These are phyloP conservation scores for Syndactyla subalaris DNA, from an alignment of 2,797 vertebrate species.

Conservation along the genomic window DNA sequence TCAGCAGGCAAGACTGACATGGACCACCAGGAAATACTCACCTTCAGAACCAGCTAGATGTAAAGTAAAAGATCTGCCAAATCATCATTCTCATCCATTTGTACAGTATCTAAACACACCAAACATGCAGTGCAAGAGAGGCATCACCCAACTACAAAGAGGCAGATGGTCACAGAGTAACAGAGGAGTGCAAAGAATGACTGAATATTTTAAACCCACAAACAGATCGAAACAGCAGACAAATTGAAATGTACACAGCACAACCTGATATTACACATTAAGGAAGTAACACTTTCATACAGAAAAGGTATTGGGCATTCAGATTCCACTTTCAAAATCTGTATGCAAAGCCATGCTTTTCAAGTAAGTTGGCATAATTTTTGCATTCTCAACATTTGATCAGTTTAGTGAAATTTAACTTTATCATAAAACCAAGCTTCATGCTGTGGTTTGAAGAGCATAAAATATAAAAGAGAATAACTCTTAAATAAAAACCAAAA, in stretches of 20 bases:
- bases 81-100: conserved; percentile 42
- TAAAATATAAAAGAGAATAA: not conserved
- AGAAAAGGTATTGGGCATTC: conserved; percentile 17
- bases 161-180: conserved; percentile 20
- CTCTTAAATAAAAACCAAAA: not conserved
- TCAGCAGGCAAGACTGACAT: not conserved
- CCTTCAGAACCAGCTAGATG: conserved; percentile 51
- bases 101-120: conserved; percentile 30
- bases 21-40: conserved; percentile 51
- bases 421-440: not conserved
- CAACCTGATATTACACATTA: not conserved
- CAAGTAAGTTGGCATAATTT: not conserved
- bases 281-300: not conserved
- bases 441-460: not conserved
- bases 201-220: conserved; percentile 12
- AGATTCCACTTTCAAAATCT: conserved; percentile 58
- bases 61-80: conserved; percentile 62
- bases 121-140: conserved; percentile 58
- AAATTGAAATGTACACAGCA: conserved; percentile 29
- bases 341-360: conserved; percentile 69
- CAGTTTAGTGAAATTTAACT: not conserved
- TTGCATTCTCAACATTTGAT: not conserved
- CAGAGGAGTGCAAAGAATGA: conserved; percentile 11
- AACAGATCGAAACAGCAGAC: conserved; percentile 39
- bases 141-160: conserved; percentile 37